Evolutionary conservation across 2,113 vertebrate species (phyloP).

Genomic region (Hippocampus guttulatus): DNA sequence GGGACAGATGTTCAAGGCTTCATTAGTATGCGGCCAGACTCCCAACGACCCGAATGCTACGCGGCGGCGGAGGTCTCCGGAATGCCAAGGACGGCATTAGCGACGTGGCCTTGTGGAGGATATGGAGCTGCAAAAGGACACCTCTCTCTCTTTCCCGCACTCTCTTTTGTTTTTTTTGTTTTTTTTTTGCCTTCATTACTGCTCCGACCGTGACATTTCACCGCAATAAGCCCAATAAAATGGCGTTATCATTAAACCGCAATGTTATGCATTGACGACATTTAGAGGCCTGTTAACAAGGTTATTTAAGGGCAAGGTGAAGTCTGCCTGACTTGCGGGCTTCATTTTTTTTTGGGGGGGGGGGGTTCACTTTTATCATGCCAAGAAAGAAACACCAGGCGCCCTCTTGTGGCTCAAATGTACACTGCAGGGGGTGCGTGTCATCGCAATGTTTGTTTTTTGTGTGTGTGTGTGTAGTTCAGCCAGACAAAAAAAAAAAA

Average conservation of each 20-base stretch:
- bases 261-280: neutral
- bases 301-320: neutral
- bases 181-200: neutral
- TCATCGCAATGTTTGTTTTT: no score
- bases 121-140: neutral
- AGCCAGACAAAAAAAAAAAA: no score
- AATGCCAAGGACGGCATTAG: constrained; percentile 70
- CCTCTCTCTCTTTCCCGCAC: neutral
- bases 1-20: constrained; percentile 73
- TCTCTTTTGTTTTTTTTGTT: neutral
- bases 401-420: constrained; percentile 3
- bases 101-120: constrained; percentile 25
- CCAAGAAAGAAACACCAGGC: neutral
- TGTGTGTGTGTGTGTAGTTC: no score
- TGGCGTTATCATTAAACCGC: constrained; percentile 2
- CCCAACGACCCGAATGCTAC: constrained; percentile 50
- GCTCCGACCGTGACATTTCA: constrained; percentile 1
- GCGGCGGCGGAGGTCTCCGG: constrained; percentile 61
- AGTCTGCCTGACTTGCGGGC: neutral
- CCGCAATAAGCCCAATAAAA: constrained; percentile 7
- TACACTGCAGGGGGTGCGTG: neutral
- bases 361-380: neutral
- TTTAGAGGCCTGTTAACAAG: neutral
- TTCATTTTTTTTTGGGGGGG: neutral
- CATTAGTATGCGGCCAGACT: constrained; percentile 71